Conservation (phyloP, 37 sponge, comb jelly and placozoan genomes). For the Spongia lamella region DNA sequence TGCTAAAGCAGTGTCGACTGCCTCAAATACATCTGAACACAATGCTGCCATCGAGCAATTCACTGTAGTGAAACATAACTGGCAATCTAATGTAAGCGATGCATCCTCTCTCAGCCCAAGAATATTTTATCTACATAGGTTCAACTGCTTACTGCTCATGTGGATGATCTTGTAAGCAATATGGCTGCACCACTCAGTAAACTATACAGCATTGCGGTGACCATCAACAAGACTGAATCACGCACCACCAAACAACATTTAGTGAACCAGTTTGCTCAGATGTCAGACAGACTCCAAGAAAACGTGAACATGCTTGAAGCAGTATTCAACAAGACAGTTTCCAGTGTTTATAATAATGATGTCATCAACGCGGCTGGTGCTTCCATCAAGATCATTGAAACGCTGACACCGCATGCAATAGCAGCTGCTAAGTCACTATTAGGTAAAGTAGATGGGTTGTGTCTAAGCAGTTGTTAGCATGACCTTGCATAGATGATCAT, state of each 20-base stretch:
- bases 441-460: conserved; percentile 24
- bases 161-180: conserved; percentile 76
- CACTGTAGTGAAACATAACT: conserved; percentile 32
- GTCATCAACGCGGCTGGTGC: neutral
- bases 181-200: conserved; percentile 68
- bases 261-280: conserved; percentile 36
- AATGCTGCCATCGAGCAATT: conserved; percentile 24
- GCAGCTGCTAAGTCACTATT: conserved; percentile 51
- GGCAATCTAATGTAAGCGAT: neutral
- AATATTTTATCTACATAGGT: conserved; percentile 33
- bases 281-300: neutral
- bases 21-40: neutral
- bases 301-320: neutral
- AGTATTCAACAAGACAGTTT: neutral
- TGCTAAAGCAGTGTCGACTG: conserved; percentile 42
- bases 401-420: conserved; percentile 63
- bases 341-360: neutral
- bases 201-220: conserved; percentile 55
- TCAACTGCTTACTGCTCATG: conserved; percentile 74
- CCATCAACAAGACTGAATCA: conserved; percentile 42
- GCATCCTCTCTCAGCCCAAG: neutral
- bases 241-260: conserved; percentile 51
- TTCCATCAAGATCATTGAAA: conserved; percentile 51
- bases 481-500: conserved; percentile 44
- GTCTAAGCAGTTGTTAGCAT: neutral